phyloP scores from a whole-genome alignment of 1,140 invertebrate genomes.

The Camponotus floridanus region DNA sequence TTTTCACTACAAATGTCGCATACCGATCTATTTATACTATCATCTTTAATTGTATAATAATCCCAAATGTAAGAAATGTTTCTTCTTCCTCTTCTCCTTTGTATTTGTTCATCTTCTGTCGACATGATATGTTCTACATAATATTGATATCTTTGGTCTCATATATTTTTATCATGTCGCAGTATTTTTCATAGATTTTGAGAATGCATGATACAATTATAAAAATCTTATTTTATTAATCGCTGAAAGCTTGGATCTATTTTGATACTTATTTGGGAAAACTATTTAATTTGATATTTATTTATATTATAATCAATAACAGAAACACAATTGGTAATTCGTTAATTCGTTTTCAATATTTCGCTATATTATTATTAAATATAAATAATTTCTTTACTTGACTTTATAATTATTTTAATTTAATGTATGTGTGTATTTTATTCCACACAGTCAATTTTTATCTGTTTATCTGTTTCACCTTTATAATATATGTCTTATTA shows the following conservation, averaged over 20 bases:
- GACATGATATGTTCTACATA: too few species aligned
- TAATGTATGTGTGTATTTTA: neutral
- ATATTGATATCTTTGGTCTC: neutral
- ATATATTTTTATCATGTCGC: neutral
- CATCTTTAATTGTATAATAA: too few species aligned
- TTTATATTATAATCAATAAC: neutral
- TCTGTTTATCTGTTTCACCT: neutral
- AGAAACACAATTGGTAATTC: neutral
- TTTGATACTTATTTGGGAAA: neutral
- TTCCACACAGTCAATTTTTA: neutral
- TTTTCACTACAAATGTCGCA: too few species aligned
- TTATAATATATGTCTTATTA: neutral
- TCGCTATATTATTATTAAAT: neutral
- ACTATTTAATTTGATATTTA: too few species aligned
- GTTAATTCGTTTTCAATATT: neutral
- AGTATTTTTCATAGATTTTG: neutral
- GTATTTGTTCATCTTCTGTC: too few species aligned
- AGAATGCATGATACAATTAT: neutral
- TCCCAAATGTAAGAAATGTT: too few species aligned
- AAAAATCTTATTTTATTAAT: constrained; percentile 16
- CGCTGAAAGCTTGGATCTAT: neutral
- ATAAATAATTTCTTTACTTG: neutral
- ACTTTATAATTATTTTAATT: neutral
- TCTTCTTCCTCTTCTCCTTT: too few species aligned
- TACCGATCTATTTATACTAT: too few species aligned